These are phyloP conservation scores for Drepana arcuata DNA, from an alignment of 1,140 invertebrate genomes.

Conservation along the genomic window DNA sequence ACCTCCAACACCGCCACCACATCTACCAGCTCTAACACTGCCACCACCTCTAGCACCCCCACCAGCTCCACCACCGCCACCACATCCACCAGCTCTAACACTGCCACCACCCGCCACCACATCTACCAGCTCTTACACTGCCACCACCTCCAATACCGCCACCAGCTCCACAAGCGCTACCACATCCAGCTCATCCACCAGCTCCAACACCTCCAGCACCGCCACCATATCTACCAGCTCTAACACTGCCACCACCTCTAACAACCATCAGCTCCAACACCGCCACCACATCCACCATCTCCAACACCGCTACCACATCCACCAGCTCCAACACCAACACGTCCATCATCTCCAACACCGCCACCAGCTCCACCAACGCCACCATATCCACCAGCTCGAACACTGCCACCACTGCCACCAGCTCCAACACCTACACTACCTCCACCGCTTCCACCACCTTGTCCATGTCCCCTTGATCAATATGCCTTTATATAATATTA, in stretches of 20 bases:
- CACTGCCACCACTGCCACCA: slow-evolving; percentile 2
- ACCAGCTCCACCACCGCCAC: not conserved
- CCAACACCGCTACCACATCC: slow-evolving; percentile 1
- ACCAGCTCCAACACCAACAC: slow-evolving; percentile 10
- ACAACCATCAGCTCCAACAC: not conserved
- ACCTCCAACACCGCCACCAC: not conserved
- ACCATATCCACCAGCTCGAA: slow-evolving; percentile 4
- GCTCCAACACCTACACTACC: not conserved
- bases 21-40: not conserved
- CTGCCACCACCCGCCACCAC: too few species aligned
- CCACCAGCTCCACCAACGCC: slow-evolving; percentile 1
- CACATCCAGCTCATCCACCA: not conserved
- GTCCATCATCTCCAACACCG: slow-evolving; percentile 4
- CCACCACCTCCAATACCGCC: not conserved
- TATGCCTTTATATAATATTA: too few species aligned
- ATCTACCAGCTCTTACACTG: not conserved
- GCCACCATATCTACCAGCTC: not conserved
- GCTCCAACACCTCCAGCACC: not conserved
- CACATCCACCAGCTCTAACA: too few species aligned
- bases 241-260: not conserved
- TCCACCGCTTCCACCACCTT: not conserved
- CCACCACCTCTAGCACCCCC: not conserved
- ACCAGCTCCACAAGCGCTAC: not conserved
- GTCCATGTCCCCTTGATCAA: too few species aligned
- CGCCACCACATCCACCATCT: slow-evolving; percentile 2